Percentiles rank a stretch among this genome's conserved stretches.
Conservation (phyloP, 2,797 vertebrate genomes). For the Callimico goeldii region DNA sequence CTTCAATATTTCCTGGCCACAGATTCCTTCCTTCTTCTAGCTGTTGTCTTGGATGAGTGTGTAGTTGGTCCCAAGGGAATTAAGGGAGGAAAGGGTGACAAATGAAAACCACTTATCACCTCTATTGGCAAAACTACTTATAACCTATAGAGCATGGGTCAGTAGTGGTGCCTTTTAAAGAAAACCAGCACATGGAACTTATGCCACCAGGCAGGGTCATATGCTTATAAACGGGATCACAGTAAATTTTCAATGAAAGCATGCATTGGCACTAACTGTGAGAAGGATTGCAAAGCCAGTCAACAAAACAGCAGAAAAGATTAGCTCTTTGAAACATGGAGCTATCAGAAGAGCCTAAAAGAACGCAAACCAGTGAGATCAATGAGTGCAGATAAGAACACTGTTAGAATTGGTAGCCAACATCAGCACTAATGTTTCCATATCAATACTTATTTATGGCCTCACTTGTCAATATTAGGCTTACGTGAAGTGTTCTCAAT, state of each 20-base stretch:
- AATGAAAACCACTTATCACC: background rate
- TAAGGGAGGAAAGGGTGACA: background rate
- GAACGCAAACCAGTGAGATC: conserved; percentile 36
- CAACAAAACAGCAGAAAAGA: conserved; percentile 29
- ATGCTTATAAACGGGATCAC: background rate
- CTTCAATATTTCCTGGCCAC: background rate
- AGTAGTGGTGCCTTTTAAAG: background rate
- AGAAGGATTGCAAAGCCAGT: background rate
- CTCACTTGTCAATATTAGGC: background rate
- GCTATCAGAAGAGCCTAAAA: background rate
- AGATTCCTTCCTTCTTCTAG: background rate
- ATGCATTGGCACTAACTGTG: background rate
- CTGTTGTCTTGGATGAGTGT: background rate
- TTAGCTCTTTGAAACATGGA: conserved; percentile 59
- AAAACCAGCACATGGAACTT: background rate
- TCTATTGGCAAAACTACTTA: background rate
- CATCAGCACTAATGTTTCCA: conserved; percentile 31
- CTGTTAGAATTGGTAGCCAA: background rate
- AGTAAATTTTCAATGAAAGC: conserved; percentile 46
- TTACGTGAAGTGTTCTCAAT: background rate
- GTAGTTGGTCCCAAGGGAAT: background rate
- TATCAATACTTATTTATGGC: conserved; percentile 33
- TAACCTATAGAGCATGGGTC: background rate
- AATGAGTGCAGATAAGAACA: conserved; percentile 37
- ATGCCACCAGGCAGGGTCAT: background rate